Percentiles rank a stretch among this genome's conserved stretches.
These are phyloP conservation scores for Dasypolia templi DNA, from an alignment of 2,888 invertebrate species.

Conservation along the genomic window DNA sequence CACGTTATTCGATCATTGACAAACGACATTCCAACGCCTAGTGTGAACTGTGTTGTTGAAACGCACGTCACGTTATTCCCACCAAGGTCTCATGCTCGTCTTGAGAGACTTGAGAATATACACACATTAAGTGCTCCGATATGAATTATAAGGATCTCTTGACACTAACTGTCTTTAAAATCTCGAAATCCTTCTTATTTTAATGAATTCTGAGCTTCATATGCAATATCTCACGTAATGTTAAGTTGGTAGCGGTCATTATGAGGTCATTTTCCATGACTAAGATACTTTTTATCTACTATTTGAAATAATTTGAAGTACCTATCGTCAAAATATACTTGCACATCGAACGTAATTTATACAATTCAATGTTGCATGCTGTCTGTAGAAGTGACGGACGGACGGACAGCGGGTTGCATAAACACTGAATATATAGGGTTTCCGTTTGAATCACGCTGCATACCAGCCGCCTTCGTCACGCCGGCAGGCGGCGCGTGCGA, in stretches of 20 bases:
- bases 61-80: constrained; percentile 83
- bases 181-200: constrained; percentile 55
- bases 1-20: constrained; percentile 88
- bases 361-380: constrained; percentile 77
- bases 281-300: constrained; percentile 20
- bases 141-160: constrained; percentile 71
- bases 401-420: constrained; percentile 85
- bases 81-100: constrained; percentile 86
- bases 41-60: constrained; percentile 85
- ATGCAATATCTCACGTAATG: constrained; percentile 30
- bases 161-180: constrained; percentile 65
- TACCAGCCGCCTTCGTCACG: constrained; percentile 88
- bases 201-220: constrained; percentile 44
- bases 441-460: constrained; percentile 90
- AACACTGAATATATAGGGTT: constrained; percentile 88
- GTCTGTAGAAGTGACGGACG: constrained; percentile 83
- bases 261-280: constrained; percentile 22
- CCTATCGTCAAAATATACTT: constrained; percentile 63
- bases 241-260: constrained; percentile 16
- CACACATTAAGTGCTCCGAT: constrained; percentile 71
- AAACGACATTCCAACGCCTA: constrained; percentile 89
- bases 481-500: constrained; percentile 82
- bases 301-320: constrained; percentile 49
- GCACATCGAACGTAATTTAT: constrained; percentile 70
- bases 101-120: constrained; percentile 77